Evolutionary conservation across 2,888 invertebrate species (phyloP), one percentile per base, ranked within the genome.

Genomic region (Tinea semifulvella): DNA sequence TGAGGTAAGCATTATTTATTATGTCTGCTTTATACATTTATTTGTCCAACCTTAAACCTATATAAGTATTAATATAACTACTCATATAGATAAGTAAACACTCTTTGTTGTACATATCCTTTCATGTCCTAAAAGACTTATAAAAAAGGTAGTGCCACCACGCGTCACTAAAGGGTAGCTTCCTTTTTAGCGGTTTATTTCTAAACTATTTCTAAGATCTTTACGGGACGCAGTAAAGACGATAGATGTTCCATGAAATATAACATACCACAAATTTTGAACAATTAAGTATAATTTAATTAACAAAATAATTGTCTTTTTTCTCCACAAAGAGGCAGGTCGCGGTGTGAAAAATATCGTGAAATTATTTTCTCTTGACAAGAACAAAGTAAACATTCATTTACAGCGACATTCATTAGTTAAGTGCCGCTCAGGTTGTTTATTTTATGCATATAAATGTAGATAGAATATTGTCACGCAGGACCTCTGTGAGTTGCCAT

Each of bases 1-100:
- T 52, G 80, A 80, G 69, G 80, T 71, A 53, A 67, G 69, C 2
- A 20, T 3, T 22, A 6, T 8, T 40, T 40, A 13, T 14, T 26
- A 26, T 26, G 11, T 11, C 26, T 6, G n/a, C 14, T 13, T n/a
- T n/a, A n/a, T n/a, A n/a, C n/a, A n/a, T n/a, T n/a, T n/a, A n/a
- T n/a, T n/a, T n/a, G n/a, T n/a, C n/a, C n/a, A n/a, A n/a, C n/a
- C n/a, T n/a, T n/a, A n/a, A n/a, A n/a, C n/a, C n/a, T n/a, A n/a
- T n/a, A n/a, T n/a, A n/a, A n/a, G n/a, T n/a, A n/a, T n/a, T n/a
- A n/a, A n/a, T n/a, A n/a, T n/a, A n/a, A n/a, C n/a, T n/a, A n/a
- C n/a, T n/a, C n/a, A n/a, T n/a, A n/a, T n/a, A n/a, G n/a, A n/a
- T n/a, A n/a, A n/a, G n/a, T n/a, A n/a, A n/a, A n/a, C n/a, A n/a